These are phyloP conservation scores for Drosophila jambulina DNA, from an alignment of 1,140 invertebrate species.

Conservation along the genomic window DNA sequence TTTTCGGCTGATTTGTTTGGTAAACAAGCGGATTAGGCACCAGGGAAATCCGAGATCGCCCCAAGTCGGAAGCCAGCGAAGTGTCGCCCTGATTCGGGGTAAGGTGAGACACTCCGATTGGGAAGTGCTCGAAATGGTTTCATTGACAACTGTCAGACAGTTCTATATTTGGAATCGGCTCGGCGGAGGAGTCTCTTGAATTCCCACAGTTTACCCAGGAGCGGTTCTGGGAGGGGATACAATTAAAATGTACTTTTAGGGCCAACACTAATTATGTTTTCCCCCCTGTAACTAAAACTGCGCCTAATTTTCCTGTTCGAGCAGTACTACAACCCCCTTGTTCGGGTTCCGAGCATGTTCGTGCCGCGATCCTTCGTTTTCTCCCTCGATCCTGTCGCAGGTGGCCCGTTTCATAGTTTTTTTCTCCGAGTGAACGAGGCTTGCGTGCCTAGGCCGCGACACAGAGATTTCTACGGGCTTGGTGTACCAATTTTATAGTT, in stretches of 20 bases:
- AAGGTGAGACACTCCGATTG: constrained; percentile 63
- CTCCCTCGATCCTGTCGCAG: constrained; percentile 56
- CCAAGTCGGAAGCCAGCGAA: constrained; percentile 57
- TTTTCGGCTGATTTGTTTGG: constrained; percentile 68
- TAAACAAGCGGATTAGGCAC: constrained; percentile 75
- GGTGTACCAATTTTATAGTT: constrained; percentile 75
- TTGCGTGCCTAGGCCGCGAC: constrained; percentile 59
- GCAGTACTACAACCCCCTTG: constrained; percentile 29
- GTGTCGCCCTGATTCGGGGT: constrained; percentile 48
- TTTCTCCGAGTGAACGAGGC: constrained; percentile 2
- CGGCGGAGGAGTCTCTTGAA: background rate
- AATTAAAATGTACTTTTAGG: constrained; percentile 74
- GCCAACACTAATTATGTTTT: constrained; percentile 63
- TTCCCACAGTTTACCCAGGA: constrained; percentile 54
- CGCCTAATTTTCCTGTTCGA: constrained; percentile 49
- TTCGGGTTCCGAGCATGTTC: background rate
- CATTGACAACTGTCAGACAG: constrained; percentile 66
- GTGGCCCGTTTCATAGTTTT: constrained; percentile 60
- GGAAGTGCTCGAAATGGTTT: constrained; percentile 56
- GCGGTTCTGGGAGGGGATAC: constrained; percentile 18
- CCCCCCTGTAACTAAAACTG: constrained; percentile 29
- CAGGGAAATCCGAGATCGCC: constrained; percentile 59
- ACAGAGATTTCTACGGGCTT: constrained; percentile 61
- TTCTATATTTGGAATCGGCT: constrained; percentile 48
- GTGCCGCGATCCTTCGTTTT: constrained; percentile 14